Conservation (phyloP, 2,888 invertebrate genomes). For the Cinara cedri region DNA sequence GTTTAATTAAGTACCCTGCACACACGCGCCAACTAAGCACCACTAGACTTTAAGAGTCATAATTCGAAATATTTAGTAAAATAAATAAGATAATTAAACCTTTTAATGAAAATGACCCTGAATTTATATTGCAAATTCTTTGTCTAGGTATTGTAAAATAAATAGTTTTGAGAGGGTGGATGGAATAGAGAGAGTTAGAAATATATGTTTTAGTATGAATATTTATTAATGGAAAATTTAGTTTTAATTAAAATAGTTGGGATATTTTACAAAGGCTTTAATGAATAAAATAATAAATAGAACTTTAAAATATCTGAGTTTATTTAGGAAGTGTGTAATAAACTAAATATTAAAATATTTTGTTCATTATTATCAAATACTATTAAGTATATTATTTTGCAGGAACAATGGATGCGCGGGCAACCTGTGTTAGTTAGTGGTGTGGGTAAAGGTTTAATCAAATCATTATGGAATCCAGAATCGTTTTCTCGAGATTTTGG, state of each 20-base stretch:
- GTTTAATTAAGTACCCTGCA: not conserved
- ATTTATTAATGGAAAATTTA: no score
- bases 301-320: no score
- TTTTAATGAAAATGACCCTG: slow-evolving; percentile 7
- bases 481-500: slow-evolving; percentile 92
- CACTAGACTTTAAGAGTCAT: not conserved
- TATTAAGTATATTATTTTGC: slow-evolving; percentile 61
- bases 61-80: slow-evolving; percentile 5
- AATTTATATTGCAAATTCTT: not conserved
- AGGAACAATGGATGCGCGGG: slow-evolving; percentile 92
- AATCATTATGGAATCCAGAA: slow-evolving; percentile 87
- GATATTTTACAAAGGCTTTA: no score
- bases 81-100: not conserved
- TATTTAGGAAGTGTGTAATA: no score
- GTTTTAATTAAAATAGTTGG: no score
- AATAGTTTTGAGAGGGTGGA: no score
- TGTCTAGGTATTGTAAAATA: no score
- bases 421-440: slow-evolving; percentile 94
- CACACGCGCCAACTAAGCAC: not conserved
- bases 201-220: no score
- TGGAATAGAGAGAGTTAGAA: no score
- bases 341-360: no score
- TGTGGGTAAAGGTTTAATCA: slow-evolving; percentile 77
- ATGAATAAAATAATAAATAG: no score
- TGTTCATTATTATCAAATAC: no score